A percentile compares a stretch with the other conserved stretches of the same genome.
phyloP scores from a whole-genome alignment of 2,113 vertebrate species.

The Halcyon malimbica region DNA sequence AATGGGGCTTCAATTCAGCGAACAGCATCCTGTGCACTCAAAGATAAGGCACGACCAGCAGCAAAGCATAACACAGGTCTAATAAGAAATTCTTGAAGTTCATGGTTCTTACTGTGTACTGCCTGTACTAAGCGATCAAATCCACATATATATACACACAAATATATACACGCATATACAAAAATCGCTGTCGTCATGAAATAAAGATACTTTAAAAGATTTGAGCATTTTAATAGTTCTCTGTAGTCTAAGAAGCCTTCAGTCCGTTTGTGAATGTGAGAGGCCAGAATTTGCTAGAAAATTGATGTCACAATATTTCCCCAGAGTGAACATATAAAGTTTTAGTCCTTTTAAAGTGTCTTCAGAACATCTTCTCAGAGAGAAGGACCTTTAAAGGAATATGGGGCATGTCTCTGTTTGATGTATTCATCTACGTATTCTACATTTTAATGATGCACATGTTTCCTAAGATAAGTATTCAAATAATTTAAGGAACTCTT shows the following conservation, averaged over 20 bases:
- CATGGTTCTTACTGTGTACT: neutral
- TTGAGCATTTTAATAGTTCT: neutral
- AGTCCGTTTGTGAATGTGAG: neutral
- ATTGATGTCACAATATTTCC: neutral
- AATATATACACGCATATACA: neutral
- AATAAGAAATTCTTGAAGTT: neutral
- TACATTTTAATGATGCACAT: neutral
- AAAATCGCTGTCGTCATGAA: neutral
- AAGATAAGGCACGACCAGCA: slow-evolving; percentile 20
- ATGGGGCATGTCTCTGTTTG: neutral
- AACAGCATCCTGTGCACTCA: neutral
- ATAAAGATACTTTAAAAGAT: neutral
- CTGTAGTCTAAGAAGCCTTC: neutral
- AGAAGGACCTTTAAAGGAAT: neutral
- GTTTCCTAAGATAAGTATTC: neutral
- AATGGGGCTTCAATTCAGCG: slow-evolving; percentile 21
- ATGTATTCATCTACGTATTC: neutral
- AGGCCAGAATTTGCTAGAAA: neutral
- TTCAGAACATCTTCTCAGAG: neutral
- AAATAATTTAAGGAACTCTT: neutral
- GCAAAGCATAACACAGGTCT: neutral
- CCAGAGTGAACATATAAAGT: neutral
- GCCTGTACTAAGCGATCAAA: neutral
- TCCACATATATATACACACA: neutral
- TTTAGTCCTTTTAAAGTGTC: neutral